Percentiles rank a stretch among this genome's conserved stretches.
Evolutionary conservation across 2,113 vertebrate species (phyloP).

Genomic region (Abramis brama): DNA sequence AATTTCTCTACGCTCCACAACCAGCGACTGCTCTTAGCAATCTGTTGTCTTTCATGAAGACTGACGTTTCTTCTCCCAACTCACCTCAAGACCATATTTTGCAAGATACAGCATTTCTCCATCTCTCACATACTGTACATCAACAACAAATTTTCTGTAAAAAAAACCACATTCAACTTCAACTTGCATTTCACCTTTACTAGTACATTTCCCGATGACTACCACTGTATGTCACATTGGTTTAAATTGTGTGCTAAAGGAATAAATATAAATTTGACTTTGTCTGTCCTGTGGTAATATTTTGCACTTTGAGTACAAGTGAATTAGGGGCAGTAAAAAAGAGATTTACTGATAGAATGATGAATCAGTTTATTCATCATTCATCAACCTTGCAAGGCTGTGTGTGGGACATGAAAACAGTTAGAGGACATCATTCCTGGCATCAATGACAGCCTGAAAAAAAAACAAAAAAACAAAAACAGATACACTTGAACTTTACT

Average conservation of each 20-base stretch:
- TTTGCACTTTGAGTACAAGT: not conserved
- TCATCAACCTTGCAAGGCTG: not conserved
- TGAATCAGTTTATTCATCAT: not conserved
- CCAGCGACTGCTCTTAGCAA: not conserved
- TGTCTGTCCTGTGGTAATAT: not conserved
- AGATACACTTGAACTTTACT: not conserved
- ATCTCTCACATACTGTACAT: not conserved
- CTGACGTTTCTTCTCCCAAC: not conserved
- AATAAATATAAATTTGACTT: not conserved
- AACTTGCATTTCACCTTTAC: no score
- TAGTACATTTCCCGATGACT: not conserved
- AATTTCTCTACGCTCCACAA: not conserved
- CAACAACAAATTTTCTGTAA: not conserved
- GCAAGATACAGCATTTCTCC: not conserved
- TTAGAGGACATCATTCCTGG: not conserved
- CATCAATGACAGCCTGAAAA: not conserved
- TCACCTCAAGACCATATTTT: not conserved
- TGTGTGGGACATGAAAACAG: not conserved
- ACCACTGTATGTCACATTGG: not conserved
- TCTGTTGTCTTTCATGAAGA: not conserved
- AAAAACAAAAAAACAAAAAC: no score
- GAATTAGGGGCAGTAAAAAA: not conserved
- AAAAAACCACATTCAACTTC: no score
- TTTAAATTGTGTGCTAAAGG: no score
- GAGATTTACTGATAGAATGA: not conserved